Conservation (phyloP, 2,113 vertebrate species). For the Tamias sibiricus region DNA sequence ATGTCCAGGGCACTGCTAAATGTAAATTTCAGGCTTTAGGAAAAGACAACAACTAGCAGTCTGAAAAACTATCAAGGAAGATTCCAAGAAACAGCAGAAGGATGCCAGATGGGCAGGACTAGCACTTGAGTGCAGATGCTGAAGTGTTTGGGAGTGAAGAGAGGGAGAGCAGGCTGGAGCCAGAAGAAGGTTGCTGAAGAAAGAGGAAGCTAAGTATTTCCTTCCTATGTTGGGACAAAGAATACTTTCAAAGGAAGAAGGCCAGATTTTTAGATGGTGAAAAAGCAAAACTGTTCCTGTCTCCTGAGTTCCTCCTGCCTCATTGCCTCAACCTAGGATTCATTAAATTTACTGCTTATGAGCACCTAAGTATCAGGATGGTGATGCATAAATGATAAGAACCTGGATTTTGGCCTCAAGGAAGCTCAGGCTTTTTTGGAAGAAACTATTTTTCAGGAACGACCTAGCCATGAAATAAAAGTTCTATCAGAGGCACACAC, state of each 20-base stretch:
- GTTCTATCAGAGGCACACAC: not conserved
- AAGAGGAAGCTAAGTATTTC: not conserved
- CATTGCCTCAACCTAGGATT: not conserved
- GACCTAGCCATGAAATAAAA: not conserved
- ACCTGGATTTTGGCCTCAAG: not conserved
- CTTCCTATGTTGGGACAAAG: not conserved
- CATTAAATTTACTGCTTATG: not conserved
- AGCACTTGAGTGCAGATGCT: not conserved
- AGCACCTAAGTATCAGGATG: not conserved
- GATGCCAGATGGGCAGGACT: not conserved
- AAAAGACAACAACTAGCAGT: not conserved
- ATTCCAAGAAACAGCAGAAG: not conserved
- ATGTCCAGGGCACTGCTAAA: not conserved
- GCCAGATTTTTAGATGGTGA: not conserved
- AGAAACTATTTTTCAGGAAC: not conserved
- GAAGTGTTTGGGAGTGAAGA: accelerated
- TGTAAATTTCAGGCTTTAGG: not conserved
- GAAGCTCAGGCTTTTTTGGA: not conserved
- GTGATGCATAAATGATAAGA: not conserved
- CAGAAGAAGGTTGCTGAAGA: not conserved
- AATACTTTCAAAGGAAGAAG: not conserved
- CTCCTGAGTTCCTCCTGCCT: not conserved
- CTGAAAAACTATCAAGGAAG: not conserved
- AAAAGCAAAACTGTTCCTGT: not conserved
- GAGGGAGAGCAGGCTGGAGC: not conserved